Conservation (phyloP, 1,140 invertebrate genomes). For the Drosophila jambulina region DNA sequence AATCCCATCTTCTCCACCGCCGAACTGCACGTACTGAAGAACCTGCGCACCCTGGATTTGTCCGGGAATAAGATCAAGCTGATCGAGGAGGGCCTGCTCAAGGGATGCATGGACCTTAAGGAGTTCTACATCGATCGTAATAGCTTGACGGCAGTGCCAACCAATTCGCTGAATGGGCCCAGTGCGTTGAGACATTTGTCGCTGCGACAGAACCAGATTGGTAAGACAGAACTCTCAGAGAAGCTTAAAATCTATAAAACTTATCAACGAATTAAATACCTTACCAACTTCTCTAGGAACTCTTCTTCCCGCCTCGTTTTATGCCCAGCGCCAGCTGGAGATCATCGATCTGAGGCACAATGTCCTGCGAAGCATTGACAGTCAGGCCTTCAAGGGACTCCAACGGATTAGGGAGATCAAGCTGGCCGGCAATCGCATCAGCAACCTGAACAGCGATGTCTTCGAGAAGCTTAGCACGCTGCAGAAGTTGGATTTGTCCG, state of each 20-base stretch:
- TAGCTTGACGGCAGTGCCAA: constrained; percentile 89
- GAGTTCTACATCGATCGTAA: constrained; percentile 93
- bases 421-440: constrained; percentile 91
- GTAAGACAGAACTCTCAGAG: constrained; percentile 86
- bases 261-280: background rate
- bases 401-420: constrained; percentile 89
- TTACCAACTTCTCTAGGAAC: constrained; percentile 86
- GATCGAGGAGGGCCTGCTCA: constrained; percentile 93
- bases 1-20: constrained; percentile 95
- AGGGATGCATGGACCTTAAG: constrained; percentile 91
- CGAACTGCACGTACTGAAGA: constrained; percentile 91
- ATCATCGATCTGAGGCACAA: constrained; percentile 92
- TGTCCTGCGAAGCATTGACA: constrained; percentile 90
- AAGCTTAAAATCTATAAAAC: background rate
- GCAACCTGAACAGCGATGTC: constrained; percentile 92
- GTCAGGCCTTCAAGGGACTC: constrained; percentile 89
- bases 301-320: constrained; percentile 89
- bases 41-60: constrained; percentile 91
- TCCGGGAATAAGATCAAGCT: constrained; percentile 91
- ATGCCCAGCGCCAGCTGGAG: constrained; percentile 88
- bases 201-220: constrained; percentile 91
- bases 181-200: constrained; percentile 89
- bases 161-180: constrained; percentile 92
- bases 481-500: constrained; percentile 92
- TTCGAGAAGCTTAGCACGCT: constrained; percentile 90